These are phyloP conservation scores for Drosophila quinaria DNA, from an alignment of 2,888 invertebrate genomes.

Conservation along the genomic window DNA sequence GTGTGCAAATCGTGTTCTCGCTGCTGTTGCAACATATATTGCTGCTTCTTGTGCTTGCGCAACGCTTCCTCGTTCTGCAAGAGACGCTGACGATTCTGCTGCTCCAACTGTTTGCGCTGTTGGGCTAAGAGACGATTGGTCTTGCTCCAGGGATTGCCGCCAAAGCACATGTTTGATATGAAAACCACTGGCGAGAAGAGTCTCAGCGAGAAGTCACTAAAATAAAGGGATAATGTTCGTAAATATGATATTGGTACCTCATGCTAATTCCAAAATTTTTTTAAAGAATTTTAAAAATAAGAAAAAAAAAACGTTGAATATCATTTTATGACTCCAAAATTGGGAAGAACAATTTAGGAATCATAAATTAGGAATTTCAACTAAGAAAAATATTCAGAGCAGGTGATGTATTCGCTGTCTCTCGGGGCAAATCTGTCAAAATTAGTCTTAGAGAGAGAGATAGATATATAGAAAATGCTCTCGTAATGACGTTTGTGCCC, in stretches of 20 bases:
- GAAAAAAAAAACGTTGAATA: too few relatives aligned
- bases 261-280: too few relatives aligned
- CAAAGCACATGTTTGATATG: slow-evolving; percentile 91
- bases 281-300: too few relatives aligned
- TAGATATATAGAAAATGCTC: too few relatives aligned
- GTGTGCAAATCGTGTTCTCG: slow-evolving; percentile 49
- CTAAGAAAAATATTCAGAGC: too few relatives aligned
- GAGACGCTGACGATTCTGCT: slow-evolving; percentile 60
- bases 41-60: slow-evolving; percentile 59
- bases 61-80: slow-evolving; percentile 59
- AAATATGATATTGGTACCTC: background rate
- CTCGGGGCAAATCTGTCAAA: too few relatives aligned
- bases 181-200: slow-evolving; percentile 94
- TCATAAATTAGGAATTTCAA: too few relatives aligned
- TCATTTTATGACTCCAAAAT: too few relatives aligned
- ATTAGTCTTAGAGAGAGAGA: too few relatives aligned
- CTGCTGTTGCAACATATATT: slow-evolving; percentile 53
- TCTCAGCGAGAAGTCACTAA: slow-evolving; percentile 90
- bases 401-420: too few relatives aligned
- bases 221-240: background rate
- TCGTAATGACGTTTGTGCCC: too few relatives aligned
- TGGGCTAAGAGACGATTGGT: slow-evolving; percentile 65
- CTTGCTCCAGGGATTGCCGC: slow-evolving; percentile 85
- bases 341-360: too few relatives aligned
- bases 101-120: slow-evolving; percentile 65